Percentiles rank a stretch among this genome's conserved stretches.
phyloP scores from a whole-genome alignment of 2,797 vertebrate genomes.

The Atherinosoma microstoma region DNA sequence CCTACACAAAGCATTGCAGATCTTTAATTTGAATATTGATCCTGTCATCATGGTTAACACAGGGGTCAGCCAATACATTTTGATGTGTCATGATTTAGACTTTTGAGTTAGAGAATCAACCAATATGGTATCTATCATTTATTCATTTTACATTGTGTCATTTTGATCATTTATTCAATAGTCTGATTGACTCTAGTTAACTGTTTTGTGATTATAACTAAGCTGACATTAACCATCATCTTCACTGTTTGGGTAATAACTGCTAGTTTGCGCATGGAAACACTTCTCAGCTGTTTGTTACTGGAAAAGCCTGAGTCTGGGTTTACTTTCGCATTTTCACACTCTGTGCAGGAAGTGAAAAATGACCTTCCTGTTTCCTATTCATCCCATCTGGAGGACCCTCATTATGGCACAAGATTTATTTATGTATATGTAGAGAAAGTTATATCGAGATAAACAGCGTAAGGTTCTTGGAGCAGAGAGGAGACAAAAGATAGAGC shows the following conservation, averaged over 20 bases:
- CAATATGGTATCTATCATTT: slow-evolving; percentile 35
- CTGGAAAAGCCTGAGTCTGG: slow-evolving; percentile 42
- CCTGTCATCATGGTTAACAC: slow-evolving; percentile 37
- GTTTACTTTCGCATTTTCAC: slow-evolving; percentile 65
- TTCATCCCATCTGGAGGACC: slow-evolving; percentile 66
- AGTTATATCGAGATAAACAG: slow-evolving; percentile 61
- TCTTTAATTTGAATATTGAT: slow-evolving; percentile 66
- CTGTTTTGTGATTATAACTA: slow-evolving; percentile 44
- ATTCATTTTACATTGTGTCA: no score
- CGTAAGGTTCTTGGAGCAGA: slow-evolving; percentile 48
- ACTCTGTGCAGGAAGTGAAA: slow-evolving; percentile 69
- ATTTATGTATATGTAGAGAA: slow-evolving; percentile 52
- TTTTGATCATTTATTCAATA: slow-evolving; percentile 33
- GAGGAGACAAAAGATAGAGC: slow-evolving; percentile 66
- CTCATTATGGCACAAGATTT: slow-evolving; percentile 70
- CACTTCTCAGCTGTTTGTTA: slow-evolving; percentile 26
- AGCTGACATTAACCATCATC: slow-evolving; percentile 43
- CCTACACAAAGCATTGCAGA: slow-evolving; percentile 46
- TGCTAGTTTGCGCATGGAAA: slow-evolving; percentile 29
- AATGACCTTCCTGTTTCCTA: slow-evolving; percentile 63
- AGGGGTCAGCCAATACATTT: slow-evolving; percentile 56
- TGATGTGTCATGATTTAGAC: slow-evolving; percentile 55
- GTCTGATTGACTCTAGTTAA: slow-evolving; percentile 44
- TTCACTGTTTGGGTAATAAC: slow-evolving; percentile 35
- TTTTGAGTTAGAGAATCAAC: slow-evolving; percentile 55